Percentiles rank a stretch among this genome's conserved stretches.
Conservation (phyloP, 1,140 invertebrate genomes). For the Hyles euphorbiae region DNA sequence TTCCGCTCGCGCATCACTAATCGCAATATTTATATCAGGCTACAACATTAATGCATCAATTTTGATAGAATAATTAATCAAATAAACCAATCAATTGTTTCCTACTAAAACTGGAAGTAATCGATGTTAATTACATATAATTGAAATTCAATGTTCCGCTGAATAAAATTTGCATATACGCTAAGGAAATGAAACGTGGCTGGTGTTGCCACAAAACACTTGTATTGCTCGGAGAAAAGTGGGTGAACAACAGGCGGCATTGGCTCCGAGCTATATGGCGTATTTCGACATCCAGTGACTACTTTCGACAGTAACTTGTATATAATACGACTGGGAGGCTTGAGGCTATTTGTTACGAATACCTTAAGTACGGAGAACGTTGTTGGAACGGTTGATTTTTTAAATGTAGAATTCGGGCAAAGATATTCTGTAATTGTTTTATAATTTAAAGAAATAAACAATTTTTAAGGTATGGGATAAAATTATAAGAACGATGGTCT, state of each 20-base stretch:
- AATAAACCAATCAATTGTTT: not conserved
- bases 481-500: no score
- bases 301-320: constrained; percentile 33
- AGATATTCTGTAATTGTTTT: no score
- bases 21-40: no score
- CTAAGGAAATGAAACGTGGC: not conserved
- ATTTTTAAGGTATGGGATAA: no score
- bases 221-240: constrained; percentile 47
- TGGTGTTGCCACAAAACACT: constrained; percentile 23
- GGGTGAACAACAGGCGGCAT: constrained; percentile 41
- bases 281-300: constrained; percentile 44
- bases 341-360: no score
- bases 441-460: no score
- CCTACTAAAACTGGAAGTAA: not conserved
- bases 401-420: no score
- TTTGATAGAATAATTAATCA: not conserved
- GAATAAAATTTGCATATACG: constrained; percentile 1
- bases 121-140: constrained; percentile 2
- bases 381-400: no score
- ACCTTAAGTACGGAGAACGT: no score
- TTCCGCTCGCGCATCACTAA: constrained; percentile 19
- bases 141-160: not conserved
- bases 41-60: not conserved
- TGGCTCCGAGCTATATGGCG: constrained; percentile 18
- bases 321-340: no score